Conservation (phyloP, 2,113 vertebrate species). For the Sclerurus mexicanus region DNA sequence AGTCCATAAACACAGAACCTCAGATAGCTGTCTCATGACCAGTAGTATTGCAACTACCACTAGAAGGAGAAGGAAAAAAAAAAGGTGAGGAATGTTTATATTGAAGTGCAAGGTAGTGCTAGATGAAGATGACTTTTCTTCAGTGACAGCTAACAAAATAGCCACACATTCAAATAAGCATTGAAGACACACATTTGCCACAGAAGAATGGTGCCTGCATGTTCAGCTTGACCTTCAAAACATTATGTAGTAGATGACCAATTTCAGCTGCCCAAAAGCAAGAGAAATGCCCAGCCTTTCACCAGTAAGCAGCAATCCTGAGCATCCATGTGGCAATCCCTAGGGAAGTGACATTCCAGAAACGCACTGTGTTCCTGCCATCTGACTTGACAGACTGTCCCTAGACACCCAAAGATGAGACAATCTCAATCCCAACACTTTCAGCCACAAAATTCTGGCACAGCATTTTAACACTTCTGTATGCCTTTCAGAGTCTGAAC, state of each 20-base stretch:
- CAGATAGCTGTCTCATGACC: not conserved
- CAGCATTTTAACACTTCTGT: not conserved
- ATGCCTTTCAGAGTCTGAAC: not conserved
- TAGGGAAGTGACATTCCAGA: not conserved
- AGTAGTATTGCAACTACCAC: not conserved
- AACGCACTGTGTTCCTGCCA: fast-evolving
- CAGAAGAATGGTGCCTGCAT: not conserved
- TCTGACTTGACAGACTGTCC: not conserved
- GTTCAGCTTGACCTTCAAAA: not conserved
- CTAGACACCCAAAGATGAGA: not conserved
- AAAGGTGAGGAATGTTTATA: not conserved
- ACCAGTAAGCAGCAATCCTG: not conserved
- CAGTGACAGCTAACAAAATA: not conserved
- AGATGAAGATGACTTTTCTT: not conserved
- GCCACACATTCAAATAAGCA: not conserved
- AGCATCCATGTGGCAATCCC: fast-evolving
- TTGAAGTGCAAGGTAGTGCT: not conserved
- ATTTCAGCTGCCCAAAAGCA: not conserved
- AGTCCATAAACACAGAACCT: not conserved
- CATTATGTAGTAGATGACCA: not conserved
- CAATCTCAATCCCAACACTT: not conserved
- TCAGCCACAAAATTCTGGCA: not conserved
- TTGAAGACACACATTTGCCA: not conserved
- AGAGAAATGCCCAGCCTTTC: not conserved
- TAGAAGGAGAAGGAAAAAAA: not conserved